Percentiles rank a stretch among this genome's conserved stretches.
Evolutionary conservation across 2,888 invertebrate species (phyloP).

Genomic region (Epinotia nisella): DNA sequence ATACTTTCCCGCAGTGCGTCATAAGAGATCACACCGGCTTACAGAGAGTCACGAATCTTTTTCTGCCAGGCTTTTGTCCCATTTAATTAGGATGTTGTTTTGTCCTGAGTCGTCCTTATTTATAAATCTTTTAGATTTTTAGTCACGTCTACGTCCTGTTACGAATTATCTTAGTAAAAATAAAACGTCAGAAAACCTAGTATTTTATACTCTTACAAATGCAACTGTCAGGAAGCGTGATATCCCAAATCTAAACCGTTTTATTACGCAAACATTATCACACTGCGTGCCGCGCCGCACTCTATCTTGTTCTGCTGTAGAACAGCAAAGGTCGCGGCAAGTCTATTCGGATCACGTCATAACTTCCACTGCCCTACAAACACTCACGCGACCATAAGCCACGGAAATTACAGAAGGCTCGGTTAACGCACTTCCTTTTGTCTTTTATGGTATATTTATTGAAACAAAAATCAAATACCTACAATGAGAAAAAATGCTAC

Average conservation of each 20-base stretch:
- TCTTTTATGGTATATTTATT: background rate
- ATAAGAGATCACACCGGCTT: too few species aligned
- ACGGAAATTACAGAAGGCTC: background rate
- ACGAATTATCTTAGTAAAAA: background rate
- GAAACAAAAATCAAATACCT: too few species aligned
- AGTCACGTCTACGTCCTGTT: background rate
- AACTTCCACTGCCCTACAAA: constrained; percentile 32
- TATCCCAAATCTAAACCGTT: constrained; percentile 11
- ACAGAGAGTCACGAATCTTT: too few species aligned
- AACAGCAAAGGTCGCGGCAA: constrained; percentile 34
- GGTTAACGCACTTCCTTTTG: background rate
- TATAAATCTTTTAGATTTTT: background rate
- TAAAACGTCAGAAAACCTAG: too few species aligned
- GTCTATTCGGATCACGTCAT: constrained; percentile 26
- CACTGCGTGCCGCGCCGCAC: constrained; percentile 27
- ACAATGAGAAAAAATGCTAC: too few species aligned
- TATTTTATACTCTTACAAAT: background rate
- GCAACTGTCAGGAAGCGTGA: background rate
- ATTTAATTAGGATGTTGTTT: background rate
- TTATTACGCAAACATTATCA: constrained; percentile 22
- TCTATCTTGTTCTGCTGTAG: constrained; percentile 15
- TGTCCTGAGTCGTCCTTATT: background rate
- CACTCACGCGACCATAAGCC: constrained; percentile 21
- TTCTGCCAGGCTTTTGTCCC: background rate
- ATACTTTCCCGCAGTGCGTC: too few species aligned